Conservation (phyloP, 2,113 vertebrate species). For the Macroglossus sobrinus region DNA sequence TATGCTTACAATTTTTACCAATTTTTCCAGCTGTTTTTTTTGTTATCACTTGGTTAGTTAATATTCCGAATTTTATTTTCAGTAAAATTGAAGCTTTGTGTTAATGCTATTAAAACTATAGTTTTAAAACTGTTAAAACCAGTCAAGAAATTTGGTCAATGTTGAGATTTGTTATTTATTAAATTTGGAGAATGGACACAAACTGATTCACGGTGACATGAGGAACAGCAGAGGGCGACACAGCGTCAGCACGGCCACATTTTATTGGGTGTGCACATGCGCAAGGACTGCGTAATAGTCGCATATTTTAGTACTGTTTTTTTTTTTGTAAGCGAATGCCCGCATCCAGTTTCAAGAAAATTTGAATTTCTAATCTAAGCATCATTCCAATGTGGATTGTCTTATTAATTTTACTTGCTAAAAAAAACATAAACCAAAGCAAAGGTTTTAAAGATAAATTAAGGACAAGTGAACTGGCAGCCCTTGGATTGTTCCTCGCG, state of each 20-base stretch:
- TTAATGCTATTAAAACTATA: neutral
- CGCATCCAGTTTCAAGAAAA: neutral
- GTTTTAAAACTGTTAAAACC: neutral
- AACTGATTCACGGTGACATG: neutral
- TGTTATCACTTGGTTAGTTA: neutral
- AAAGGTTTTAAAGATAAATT: neutral
- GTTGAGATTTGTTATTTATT: neutral
- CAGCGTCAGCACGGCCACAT: rapidly evolving
- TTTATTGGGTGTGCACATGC: rapidly evolving
- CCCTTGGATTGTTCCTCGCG: neutral
- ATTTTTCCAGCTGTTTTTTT: neutral
- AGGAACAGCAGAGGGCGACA: neutral
- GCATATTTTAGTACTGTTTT: rapidly evolving
- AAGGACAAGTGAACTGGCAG: neutral
- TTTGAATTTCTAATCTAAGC: neutral
- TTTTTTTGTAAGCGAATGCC: neutral
- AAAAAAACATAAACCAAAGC: neutral
- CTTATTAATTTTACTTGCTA: neutral
- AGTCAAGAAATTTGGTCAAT: neutral
- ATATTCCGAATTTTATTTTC: neutral
- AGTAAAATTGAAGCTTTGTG: neutral
- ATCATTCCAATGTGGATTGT: neutral
- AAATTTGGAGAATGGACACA: no score
- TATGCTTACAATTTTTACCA: neutral
- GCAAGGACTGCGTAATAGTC: no score